Evolutionary conservation across 1,140 invertebrate species (phyloP).

Genomic region (Drosophila yakuba): DNA sequence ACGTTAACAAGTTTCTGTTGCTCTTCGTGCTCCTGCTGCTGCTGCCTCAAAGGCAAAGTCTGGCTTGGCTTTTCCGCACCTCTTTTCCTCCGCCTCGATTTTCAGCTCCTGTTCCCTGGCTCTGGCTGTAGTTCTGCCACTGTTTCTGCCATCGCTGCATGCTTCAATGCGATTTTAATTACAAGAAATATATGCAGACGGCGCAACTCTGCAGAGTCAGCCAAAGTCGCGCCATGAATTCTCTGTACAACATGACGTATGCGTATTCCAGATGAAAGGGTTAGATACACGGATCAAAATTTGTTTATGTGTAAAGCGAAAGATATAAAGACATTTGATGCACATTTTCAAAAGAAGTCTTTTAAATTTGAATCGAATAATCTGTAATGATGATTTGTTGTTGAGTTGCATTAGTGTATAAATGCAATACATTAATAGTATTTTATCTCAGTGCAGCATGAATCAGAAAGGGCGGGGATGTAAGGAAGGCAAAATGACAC

Average conservation of each 20-base stretch:
- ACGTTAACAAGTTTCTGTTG: constrained; percentile 74
- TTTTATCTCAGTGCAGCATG: not conserved
- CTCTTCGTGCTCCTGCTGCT: constrained; percentile 19
- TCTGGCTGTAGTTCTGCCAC: constrained; percentile 1
- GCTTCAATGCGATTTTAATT: constrained; percentile 82
- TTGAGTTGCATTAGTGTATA: too few species aligned
- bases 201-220: constrained; percentile 62
- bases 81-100: not conserved
- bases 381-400: too few species aligned
- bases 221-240: constrained; percentile 55
- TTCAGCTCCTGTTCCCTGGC: not conserved
- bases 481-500: not conserved
- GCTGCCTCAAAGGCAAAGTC: constrained; percentile 75
- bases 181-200: constrained; percentile 79
- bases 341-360: too few species aligned
- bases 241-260: constrained; percentile 73
- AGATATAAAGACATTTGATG: too few species aligned
- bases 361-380: too few species aligned
- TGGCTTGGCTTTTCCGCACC: constrained; percentile 37
- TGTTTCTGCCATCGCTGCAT: constrained; percentile 37
- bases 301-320: not conserved
- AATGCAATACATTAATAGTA: too few species aligned
- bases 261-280: constrained; percentile 58
- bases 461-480: not conserved
- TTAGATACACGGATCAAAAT: constrained; percentile 8